Percentiles rank a stretch among this genome's conserved stretches.
Evolutionary conservation across 2,888 invertebrate genomes (phyloP).

Genomic region (Aphidius colemani): DNA sequence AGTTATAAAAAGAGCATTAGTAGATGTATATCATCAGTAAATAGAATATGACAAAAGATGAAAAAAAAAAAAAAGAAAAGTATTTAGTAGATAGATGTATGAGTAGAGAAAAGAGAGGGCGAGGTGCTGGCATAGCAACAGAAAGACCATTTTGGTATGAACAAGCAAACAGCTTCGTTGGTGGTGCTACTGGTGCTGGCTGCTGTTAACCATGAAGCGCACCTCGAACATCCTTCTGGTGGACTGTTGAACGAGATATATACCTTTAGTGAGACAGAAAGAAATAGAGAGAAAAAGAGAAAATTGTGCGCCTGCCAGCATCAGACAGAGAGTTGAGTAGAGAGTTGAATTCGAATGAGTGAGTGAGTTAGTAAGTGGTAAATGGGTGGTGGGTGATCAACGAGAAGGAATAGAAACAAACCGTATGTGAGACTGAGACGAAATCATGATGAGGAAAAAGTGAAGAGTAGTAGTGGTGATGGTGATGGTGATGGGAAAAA

Average conservation of each 20-base stretch:
- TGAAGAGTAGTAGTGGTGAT: no score
- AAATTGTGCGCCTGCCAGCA: slow-evolving; percentile 21
- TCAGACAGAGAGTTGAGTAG: no score
- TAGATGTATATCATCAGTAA: not conserved
- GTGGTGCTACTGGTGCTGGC: slow-evolving; percentile 26
- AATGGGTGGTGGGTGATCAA: slow-evolving; percentile 22
- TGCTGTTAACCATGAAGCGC: slow-evolving; percentile 22
- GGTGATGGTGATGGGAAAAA: slow-evolving; percentile 21
- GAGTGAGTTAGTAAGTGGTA: slow-evolving; percentile 15
- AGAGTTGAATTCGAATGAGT: no score
- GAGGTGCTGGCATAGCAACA: slow-evolving; percentile 58
- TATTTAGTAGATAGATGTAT: slow-evolving; percentile 8
- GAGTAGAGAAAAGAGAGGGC: slow-evolving; percentile 32
- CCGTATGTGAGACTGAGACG: slow-evolving; percentile 19
- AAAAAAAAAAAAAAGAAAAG: slow-evolving; percentile 3
- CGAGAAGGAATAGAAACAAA: slow-evolving; percentile 18
- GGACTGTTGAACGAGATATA: not conserved
- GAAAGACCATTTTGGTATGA: slow-evolving; percentile 56
- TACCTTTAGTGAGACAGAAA: slow-evolving; percentile 19
- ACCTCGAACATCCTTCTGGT: not conserved
- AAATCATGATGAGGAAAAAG: no score
- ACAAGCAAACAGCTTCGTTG: slow-evolving; percentile 41
- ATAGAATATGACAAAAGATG: not conserved
- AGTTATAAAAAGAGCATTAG: not conserved
- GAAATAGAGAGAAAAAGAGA: slow-evolving; percentile 32